Evolutionary conservation across 2,888 invertebrate genomes (phyloP).

Genomic region (Aromia moschata): DNA sequence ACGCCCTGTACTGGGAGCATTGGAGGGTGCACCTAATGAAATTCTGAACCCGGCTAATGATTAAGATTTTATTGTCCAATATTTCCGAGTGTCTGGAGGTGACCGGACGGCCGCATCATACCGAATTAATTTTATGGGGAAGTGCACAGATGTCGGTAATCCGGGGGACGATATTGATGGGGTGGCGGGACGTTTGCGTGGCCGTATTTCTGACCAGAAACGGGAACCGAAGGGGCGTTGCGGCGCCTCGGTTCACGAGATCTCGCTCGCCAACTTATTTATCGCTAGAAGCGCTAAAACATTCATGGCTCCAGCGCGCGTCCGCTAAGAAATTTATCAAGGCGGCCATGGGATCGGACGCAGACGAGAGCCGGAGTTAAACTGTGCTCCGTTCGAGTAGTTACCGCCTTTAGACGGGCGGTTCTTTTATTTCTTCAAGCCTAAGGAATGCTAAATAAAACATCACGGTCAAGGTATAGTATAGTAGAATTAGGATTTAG

Average conservation of each 20-base stretch:
- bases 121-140: slow-evolving; percentile 25
- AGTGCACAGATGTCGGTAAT: slow-evolving; percentile 27
- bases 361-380: slow-evolving; percentile 21
- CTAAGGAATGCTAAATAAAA: too few species aligned
- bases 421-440: too few species aligned
- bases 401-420: too few species aligned
- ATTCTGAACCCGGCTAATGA: too few species aligned
- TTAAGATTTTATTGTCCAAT: too few species aligned
- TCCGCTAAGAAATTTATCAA: slow-evolving; percentile 32
- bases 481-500: too few species aligned
- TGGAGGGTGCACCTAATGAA: too few species aligned
- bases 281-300: slow-evolving; percentile 37
- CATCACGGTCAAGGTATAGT: too few species aligned
- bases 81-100: background rate
- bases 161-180: slow-evolving; percentile 29
- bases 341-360: background rate
- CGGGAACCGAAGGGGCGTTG: slow-evolving; percentile 34
- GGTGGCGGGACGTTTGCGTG: slow-evolving; percentile 2
- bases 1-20: too few species aligned
- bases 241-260: slow-evolving; percentile 24
- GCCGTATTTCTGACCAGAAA: slow-evolving; percentile 17
- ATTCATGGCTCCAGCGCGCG: slow-evolving; percentile 34
- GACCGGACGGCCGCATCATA: slow-evolving; percentile 22
- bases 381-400: slow-evolving; percentile 23
- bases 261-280: slow-evolving; percentile 38